phyloP scores from a whole-genome alignment of 2,113 vertebrate genomes.

The Gobius niger region DNA sequence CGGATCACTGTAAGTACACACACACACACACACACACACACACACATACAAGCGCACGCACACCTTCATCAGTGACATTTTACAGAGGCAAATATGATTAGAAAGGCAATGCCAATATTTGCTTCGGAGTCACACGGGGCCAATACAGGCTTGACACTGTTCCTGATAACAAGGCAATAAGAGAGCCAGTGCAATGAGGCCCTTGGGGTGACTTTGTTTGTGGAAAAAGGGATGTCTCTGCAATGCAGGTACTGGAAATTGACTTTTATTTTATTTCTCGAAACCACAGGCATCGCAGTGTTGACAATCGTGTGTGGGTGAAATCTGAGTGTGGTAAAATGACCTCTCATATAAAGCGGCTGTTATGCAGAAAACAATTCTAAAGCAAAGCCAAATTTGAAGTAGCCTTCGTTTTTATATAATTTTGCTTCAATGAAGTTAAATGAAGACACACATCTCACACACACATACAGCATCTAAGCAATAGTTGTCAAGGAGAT shows the following conservation, averaged over 20 bases:
- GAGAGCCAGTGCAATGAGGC: constrained; percentile 56
- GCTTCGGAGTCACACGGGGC: constrained; percentile 51
- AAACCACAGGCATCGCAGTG: constrained; percentile 20
- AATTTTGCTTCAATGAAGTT: no score
- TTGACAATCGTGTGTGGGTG: constrained; percentile 33
- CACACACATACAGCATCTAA: no score
- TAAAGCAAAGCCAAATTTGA: neutral
- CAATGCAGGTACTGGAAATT: constrained; percentile 36
- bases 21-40: constrained; percentile 20
- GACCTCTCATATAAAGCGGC: neutral
- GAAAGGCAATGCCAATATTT: constrained; percentile 63
- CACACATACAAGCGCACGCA: constrained; percentile 15
- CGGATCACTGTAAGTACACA: constrained; percentile 37
- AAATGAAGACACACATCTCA: no score
- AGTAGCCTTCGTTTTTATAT: no score
- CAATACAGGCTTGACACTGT: constrained; percentile 42
- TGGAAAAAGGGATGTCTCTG: constrained; percentile 36
- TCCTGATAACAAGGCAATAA: constrained; percentile 69
- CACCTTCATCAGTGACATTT: constrained; percentile 52
- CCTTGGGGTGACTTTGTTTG: constrained; percentile 60
- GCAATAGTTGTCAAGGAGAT: no score
- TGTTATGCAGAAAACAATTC: neutral
- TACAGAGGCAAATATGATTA: constrained; percentile 56
- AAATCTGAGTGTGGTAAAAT: constrained; percentile 33
- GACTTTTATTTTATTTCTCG: constrained; percentile 49